Evolutionary conservation across 1,140 invertebrate genomes (phyloP), one percentile per base, ranked within the genome.

Genomic region (Conopomorpha cramerella): DNA sequence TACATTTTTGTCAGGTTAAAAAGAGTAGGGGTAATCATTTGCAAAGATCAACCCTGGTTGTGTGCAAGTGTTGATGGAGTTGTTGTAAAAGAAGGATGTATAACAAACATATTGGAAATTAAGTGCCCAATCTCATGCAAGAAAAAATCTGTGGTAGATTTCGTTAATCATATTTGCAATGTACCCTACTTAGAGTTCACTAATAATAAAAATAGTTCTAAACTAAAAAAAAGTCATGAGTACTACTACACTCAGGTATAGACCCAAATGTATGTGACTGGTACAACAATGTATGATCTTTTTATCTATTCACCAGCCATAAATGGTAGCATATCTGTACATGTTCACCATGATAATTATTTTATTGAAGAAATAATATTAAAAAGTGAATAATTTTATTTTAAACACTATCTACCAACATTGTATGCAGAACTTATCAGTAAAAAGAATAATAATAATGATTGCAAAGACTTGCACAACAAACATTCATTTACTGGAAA

Each of bases 221-320:
- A 45, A 45, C 38, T 51, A 25, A 34, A 25, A 34, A 34, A 15
- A 23, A 19, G 13, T 33, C 49, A 48, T 54, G 13, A 7, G 4
- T 33, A 49, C 46, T 59, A 56, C 30, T 54, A 54, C 36, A 51
- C 46, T 19, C 50, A 54, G 37, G 17, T 18, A 15, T 47, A 55
- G 45, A 33, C 49, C n/a, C 49, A 55, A 49, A 46, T 58, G 47
- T 55, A 56, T 26, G 18, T 56, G 13, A 38, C 43, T 41, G 49
- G 46, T 4, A 34, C 39, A 30, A 37, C 18, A 18, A 29, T 43
- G 16, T 58, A 46, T 46, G 49, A 55, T 50, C 34, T 58, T 11
- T 55, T 50, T 41, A 28, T 50, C 7, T 53, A 43, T 40, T 42
- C 46, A 10, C 47, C 46, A 28, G 28, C 45, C 10, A 16, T 43